Evolutionary conservation across 1,140 invertebrate species (phyloP), one percentile per base, ranked within the genome.

Genomic region (Adelges cooleyi): DNA sequence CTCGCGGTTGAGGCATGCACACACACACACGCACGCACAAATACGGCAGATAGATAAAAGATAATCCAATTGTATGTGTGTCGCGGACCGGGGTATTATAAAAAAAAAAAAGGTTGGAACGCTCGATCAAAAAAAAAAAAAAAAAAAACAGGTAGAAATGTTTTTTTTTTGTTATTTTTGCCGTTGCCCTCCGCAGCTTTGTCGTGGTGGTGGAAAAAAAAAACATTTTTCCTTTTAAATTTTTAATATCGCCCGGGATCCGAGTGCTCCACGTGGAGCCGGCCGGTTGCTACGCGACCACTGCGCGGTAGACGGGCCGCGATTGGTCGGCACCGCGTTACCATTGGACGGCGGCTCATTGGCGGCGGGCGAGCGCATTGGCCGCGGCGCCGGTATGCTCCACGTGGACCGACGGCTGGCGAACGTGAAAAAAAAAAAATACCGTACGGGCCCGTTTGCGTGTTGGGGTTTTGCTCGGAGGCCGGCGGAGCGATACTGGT

Each of bases 401-500:
- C 66, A 67, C 66, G 66, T 62, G 54, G 66, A 67, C 46, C 66
- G 17, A 33, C 15, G 40, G 23, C 46, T 67, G 36, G 29, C 51
- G 29, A 59, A 50, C 46, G 36, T 20, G 33, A 65, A 51, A 65
- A 51, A 51, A 50, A 65, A 50, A 51, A 51, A 50, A 65, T 36
- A 65, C 62, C 62, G 62, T 51, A 65, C 62, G 62, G 62, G 48
- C 33, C 62, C 29, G 62, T 29, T 65, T 65, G 46, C 49, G 62
- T 52, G 62, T 52, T 62, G 56, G 56, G 62, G 62, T 50, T 52
- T 51, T 50, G 62, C 46, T 65, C n/a, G 18, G 29, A 48, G 44
- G 62, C 48, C 36, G 53, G 65, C 65, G 65, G 68, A 71, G 69
- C 69, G 70, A 71, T 69, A 69, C 69, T 69, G 68, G 69, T 71